Evolutionary conservation across 2,888 invertebrate species (phyloP).

Genomic region (Parnassius glacialis): DNA sequence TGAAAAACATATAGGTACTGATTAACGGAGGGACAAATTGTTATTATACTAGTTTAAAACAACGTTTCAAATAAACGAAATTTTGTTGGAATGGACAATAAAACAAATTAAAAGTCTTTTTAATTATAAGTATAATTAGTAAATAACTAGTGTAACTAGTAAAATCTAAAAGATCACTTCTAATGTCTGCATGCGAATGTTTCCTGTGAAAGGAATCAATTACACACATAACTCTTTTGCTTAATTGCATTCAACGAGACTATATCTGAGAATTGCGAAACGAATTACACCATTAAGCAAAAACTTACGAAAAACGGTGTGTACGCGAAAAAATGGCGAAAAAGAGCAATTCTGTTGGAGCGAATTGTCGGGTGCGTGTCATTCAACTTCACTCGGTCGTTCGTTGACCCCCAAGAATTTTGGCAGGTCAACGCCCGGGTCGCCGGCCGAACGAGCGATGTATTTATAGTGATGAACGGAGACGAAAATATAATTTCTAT

Average conservation of each 20-base stretch:
- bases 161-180: background rate
- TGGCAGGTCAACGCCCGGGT: slow-evolving; percentile 63
- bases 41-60: too few relatives aligned
- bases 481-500: slow-evolving; percentile 29
- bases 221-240: background rate
- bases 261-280: slow-evolving; percentile 4
- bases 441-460: slow-evolving; percentile 52
- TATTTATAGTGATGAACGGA: slow-evolving; percentile 43
- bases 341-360: slow-evolving; percentile 23
- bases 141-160: background rate
- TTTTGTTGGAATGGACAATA: too few relatives aligned
- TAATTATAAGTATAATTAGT: too few relatives aligned
- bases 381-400: slow-evolving; percentile 60
- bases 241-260: slow-evolving; percentile 5
- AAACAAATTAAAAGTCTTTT: too few relatives aligned
- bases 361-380: slow-evolving; percentile 32
- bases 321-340: slow-evolving; percentile 32
- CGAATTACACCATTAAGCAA: background rate
- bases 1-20: too few relatives aligned
- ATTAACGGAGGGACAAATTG: too few relatives aligned
- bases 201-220: too few relatives aligned
- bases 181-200: too few relatives aligned
- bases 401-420: slow-evolving; percentile 62
- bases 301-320: slow-evolving; percentile 27
- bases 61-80: too few relatives aligned